phyloP scores from a whole-genome alignment of 2,113 vertebrate species.

The Agapornis roseicollis region DNA sequence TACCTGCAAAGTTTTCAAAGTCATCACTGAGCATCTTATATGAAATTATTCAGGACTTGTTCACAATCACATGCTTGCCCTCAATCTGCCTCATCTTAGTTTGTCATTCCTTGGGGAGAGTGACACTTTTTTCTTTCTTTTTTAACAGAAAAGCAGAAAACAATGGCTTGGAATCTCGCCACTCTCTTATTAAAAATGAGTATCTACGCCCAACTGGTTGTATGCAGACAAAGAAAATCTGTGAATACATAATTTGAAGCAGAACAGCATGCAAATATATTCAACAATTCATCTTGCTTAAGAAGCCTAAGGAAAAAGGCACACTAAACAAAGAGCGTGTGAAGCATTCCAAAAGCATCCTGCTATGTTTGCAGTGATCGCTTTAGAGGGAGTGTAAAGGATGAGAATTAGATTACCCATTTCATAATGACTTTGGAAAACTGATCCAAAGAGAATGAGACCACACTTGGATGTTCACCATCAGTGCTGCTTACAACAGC shows the following conservation, averaged over 20 bases:
- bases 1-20: conserved; percentile 57
- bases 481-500: not conserved
- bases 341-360: conserved; percentile 2
- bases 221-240: not conserved
- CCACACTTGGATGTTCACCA: not conserved
- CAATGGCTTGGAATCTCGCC: conserved; percentile 24
- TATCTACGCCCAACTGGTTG: not conserved
- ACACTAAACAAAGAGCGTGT: not conserved
- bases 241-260: not conserved
- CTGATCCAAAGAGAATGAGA: not conserved
- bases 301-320: conserved; percentile 23
- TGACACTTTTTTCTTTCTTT: not conserved
- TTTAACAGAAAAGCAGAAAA: not conserved
- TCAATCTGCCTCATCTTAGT: conserved; percentile 33
- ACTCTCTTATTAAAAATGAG: conserved; percentile 46
- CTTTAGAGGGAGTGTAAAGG: not conserved
- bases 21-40: conserved; percentile 18
- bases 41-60: conserved; percentile 41
- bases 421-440: not conserved
- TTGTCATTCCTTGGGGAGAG: conserved; percentile 31
- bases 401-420: not conserved
- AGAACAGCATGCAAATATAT: not conserved
- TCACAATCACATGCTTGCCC: conserved; percentile 18
- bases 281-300: not conserved
- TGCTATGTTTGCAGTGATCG: not conserved